These are phyloP conservation scores for Eulithis prunata DNA, from an alignment of 2,888 invertebrate genomes.

Conservation along the genomic window DNA sequence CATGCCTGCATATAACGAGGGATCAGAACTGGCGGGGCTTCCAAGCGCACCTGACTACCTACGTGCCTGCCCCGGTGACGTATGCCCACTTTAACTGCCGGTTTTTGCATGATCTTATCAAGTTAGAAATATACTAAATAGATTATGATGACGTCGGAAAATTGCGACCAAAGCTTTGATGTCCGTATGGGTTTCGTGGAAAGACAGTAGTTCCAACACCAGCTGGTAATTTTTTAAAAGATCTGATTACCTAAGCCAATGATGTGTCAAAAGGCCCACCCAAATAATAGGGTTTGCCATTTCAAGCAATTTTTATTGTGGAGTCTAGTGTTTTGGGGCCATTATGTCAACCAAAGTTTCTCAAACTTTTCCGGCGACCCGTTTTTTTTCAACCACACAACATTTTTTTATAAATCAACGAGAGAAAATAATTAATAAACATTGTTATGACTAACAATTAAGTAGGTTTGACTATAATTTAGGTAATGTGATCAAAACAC, in stretches of 20 bases:
- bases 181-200: too few species aligned
- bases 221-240: too few species aligned
- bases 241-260: too few species aligned
- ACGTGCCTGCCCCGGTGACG: constrained; percentile 36
- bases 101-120: background rate
- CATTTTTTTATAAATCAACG: constrained; percentile 1
- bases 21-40: constrained; percentile 16
- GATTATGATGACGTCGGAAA: too few species aligned
- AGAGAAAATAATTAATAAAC: constrained; percentile 9
- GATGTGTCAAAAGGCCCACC: too few species aligned
- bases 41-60: constrained; percentile 35
- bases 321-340: background rate
- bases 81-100: constrained; percentile 25
- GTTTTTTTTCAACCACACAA: background rate
- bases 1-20: constrained; percentile 45
- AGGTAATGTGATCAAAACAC: background rate
- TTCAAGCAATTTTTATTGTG: background rate
- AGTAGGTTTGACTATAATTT: background rate
- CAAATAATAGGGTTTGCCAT: background rate
- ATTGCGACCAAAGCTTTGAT: too few species aligned
- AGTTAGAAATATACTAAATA: too few species aligned
- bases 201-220: too few species aligned
- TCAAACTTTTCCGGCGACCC: background rate
- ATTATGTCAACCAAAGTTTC: background rate
- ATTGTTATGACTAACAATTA: background rate